Conservation (phyloP, 2,113 vertebrate species). For the Collichthys lucidus region DNA sequence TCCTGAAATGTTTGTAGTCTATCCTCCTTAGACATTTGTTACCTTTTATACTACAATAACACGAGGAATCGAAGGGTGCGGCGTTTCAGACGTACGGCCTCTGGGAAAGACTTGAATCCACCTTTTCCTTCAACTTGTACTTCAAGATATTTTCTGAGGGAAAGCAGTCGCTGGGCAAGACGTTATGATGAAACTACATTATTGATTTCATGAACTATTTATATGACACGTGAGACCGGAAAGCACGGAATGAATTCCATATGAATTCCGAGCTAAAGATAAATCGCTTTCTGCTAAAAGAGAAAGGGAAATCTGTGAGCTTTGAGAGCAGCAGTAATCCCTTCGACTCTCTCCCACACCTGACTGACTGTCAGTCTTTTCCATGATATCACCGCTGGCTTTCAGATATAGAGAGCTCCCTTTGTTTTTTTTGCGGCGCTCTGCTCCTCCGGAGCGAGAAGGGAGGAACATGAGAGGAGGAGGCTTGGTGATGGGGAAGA, state of each 20-base stretch:
- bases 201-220: slow-evolving; percentile 22
- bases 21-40: slow-evolving; percentile 45
- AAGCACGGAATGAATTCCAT: slow-evolving; percentile 6
- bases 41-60: slow-evolving; percentile 47
- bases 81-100: slow-evolving; percentile 1
- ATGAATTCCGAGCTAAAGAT: slow-evolving; percentile 1
- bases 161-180: not conserved
- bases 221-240: not conserved
- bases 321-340: slow-evolving; percentile 27
- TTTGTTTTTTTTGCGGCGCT: slow-evolving; percentile 32
- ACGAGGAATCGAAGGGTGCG: not conserved
- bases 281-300: slow-evolving; percentile 11
- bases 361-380: slow-evolving; percentile 58
- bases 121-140: slow-evolving; percentile 1
- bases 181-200: not conserved
- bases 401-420: slow-evolving; percentile 38
- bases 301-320: not conserved
- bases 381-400: slow-evolving; percentile 67
- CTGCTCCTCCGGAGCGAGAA: slow-evolving; percentile 16
- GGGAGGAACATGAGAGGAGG: slow-evolving; percentile 14
- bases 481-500: slow-evolving; percentile 10
- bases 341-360: slow-evolving; percentile 52
- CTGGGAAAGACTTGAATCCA: slow-evolving; percentile 13
- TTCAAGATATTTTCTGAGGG: slow-evolving; percentile 6
- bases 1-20: slow-evolving; percentile 49